Conservation (phyloP, 2,888 invertebrate species). For the Drosophila neonasuta region DNA sequence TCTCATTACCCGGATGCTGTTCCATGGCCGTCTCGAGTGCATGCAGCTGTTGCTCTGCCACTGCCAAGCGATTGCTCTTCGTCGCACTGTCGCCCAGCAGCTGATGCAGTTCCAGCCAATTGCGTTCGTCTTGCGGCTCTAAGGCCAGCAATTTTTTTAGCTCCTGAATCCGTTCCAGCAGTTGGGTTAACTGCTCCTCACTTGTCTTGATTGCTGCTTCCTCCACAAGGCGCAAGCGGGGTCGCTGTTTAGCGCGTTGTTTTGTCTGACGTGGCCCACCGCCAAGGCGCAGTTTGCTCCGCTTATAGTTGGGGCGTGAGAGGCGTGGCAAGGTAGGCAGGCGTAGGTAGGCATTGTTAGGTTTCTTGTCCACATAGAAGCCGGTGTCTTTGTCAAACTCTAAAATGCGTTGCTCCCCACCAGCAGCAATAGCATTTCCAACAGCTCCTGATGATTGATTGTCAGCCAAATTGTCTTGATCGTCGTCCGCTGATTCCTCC, state of each 20-base stretch:
- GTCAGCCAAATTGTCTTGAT: background rate
- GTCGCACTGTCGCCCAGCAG: conserved; percentile 83
- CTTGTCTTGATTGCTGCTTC: conserved; percentile 38
- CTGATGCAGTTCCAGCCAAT: conserved; percentile 85
- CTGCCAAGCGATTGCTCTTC: conserved; percentile 74
- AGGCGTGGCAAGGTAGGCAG: conserved; percentile 86
- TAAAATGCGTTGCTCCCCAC: conserved; percentile 9
- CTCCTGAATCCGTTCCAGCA: conserved; percentile 82
- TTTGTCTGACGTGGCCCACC: conserved; percentile 10
- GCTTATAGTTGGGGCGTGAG: conserved; percentile 84
- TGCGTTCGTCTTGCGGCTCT: conserved; percentile 81
- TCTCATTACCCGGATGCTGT: conserved; percentile 84
- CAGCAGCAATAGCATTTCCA: background rate
- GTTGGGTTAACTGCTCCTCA: conserved; percentile 83
- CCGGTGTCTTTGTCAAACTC: conserved; percentile 81
- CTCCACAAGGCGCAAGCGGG: background rate
- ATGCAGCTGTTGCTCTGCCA: conserved; percentile 84
- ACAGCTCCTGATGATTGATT: background rate
- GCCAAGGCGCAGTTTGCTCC: background rate
- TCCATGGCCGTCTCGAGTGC: conserved; percentile 85
- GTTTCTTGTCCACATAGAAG: conserved; percentile 85
- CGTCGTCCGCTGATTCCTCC: background rate
- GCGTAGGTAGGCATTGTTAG: conserved; percentile 84
- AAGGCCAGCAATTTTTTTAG: conserved; percentile 23
- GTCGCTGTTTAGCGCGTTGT: background rate